Base-by-base conservation (phyloP, 2,888 invertebrate species). In the Napeogenes inachia region DNA sequence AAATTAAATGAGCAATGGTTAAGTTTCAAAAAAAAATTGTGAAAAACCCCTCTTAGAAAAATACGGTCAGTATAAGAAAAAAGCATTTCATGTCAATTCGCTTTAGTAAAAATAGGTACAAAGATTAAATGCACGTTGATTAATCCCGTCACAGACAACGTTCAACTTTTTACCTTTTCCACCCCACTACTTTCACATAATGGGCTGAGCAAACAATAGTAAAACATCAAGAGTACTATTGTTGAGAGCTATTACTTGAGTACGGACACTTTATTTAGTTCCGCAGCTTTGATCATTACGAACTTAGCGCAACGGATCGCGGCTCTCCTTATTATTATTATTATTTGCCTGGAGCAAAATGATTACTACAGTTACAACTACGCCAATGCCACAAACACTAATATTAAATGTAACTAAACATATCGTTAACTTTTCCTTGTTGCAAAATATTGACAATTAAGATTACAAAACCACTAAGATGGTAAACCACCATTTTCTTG, bases 141-240 rank as follows among this genome's bases (percentile, higher is more conserved):
- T 61, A 60, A 61, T 60, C 63, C 67, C 75, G 77, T 76, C 78
- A 75, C 66, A 67, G 71, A 38, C 38, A 38, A 8, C 38, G 38
- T 38, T 75, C 72, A 75, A 78, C 75, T 79, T 73, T 76, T 79
- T 78, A 77, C 75, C 77, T 78, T 73, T 81, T 81, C 77, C 80
- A 78, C 74, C 78, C 77, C 80, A 85, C 81, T 80, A 80, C 79
- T 76, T 75, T 70, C 68, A 69, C 74, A 81, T 79, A 81, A 82
- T 80, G 69, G 75, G 66, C 71, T 69, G 73, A 75, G 77, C 77
- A 79, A 82, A 84, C 79, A 78, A 76, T 77, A 79, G 82, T 79
- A 75, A 79, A 79, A 78, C 62, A 62, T 73, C 75, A 75, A 74
- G 72, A 68, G 65, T 70, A 72, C 74, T 73, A 76, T 80, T 77